Conservation (phyloP, 1,140 invertebrate genomes). For the Eufriesea mexicana region DNA sequence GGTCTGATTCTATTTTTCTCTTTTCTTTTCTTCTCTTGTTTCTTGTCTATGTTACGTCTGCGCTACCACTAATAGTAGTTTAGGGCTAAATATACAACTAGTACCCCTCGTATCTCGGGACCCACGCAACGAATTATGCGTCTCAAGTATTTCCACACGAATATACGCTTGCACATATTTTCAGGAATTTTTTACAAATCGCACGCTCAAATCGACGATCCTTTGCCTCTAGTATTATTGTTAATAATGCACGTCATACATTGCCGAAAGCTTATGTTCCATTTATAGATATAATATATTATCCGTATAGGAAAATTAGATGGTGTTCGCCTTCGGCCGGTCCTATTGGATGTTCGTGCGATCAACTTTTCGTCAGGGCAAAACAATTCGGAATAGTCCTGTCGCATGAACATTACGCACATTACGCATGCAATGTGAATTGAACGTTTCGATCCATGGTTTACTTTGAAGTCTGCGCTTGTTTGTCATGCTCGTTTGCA, state of each 20-base stretch:
- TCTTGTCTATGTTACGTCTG: slow-evolving; percentile 60
- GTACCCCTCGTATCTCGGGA: slow-evolving; percentile 54
- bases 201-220: slow-evolving; percentile 47
- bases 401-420: slow-evolving; percentile 1
- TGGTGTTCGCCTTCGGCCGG: not conserved
- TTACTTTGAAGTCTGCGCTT: not conserved
- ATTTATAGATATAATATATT: not conserved
- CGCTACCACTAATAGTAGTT: slow-evolving; percentile 63
- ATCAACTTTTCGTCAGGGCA: not conserved
- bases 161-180: slow-evolving; percentile 13
- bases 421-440: slow-evolving; percentile 7
- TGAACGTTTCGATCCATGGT: not conserved
- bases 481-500: not conserved
- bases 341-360: not conserved
- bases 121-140: slow-evolving; percentile 60
- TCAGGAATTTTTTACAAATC: slow-evolving; percentile 5
- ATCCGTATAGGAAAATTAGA: not conserved
- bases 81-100: slow-evolving; percentile 64
- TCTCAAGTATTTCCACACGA: slow-evolving; percentile 42
- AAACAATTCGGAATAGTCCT: not conserved
- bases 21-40: slow-evolving; percentile 23
- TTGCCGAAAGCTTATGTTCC: not conserved
- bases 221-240: slow-evolving; percentile 52
- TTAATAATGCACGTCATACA: slow-evolving; percentile 71
- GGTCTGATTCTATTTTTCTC: slow-evolving; percentile 40